These are phyloP conservation scores for Euplexia lucipara DNA, from an alignment of 2,888 invertebrate species.

Conservation along the genomic window DNA sequence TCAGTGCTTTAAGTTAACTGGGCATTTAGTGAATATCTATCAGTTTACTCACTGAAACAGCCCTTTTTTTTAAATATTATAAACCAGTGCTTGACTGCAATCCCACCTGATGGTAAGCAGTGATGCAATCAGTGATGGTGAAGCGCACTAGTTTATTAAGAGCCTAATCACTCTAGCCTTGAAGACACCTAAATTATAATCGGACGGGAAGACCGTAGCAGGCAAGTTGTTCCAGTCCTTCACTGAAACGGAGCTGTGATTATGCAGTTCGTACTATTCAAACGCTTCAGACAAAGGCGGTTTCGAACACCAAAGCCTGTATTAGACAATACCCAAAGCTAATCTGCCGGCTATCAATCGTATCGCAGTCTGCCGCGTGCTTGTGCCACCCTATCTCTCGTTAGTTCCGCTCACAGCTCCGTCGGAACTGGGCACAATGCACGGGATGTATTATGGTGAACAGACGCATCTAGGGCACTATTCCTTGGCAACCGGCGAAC, in stretches of 20 bases:
- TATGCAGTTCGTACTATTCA: background rate
- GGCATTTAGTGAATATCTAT: background rate
- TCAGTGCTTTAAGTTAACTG: background rate
- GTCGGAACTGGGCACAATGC: conserved; percentile 34
- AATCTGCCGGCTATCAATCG: conserved; percentile 16
- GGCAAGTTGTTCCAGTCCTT: no score
- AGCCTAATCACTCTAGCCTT: no score
- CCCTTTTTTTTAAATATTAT: no score
- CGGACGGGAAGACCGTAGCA: no score
- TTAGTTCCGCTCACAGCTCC: conserved; percentile 46
- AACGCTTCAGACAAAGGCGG: background rate
- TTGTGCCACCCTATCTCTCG: conserved; percentile 22
- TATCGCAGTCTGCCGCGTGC: conserved; percentile 7
- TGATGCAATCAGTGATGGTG: no score
- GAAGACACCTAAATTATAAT: no score
- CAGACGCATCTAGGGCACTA: conserved; percentile 25
- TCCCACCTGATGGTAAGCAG: no score
- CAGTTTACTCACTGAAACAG: conserved; percentile 4
- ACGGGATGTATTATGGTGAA: conserved; percentile 31
- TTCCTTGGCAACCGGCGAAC: conserved; percentile 7
- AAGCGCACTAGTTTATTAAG: no score
- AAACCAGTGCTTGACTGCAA: no score
- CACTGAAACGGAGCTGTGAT: background rate
- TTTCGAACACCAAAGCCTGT: background rate
- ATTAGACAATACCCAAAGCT: conserved; percentile 5